phyloP scores from a whole-genome alignment of 2,888 invertebrate species.

The Eubasilissa splendida region DNA sequence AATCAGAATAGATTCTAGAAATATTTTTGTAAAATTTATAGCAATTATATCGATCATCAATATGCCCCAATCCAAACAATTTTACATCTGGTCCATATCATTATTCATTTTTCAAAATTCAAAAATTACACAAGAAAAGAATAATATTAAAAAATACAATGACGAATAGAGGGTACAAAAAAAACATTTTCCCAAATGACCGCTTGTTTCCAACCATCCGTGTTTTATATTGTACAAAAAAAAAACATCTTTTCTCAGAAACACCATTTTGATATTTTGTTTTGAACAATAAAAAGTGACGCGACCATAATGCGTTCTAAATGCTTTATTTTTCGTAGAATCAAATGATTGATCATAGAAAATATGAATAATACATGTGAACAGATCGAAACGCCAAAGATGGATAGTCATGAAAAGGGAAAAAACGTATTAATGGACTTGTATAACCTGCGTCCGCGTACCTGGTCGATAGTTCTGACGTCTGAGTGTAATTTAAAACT shows the following conservation, averaged over 20 bases:
- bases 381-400: neutral
- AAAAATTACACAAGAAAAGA: too few relatives aligned
- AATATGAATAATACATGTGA: conserved; percentile 36
- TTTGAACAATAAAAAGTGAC: conserved; percentile 8
- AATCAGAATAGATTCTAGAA: too few relatives aligned
- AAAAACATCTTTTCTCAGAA: conserved; percentile 14
- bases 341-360: conserved; percentile 40
- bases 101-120: too few relatives aligned
- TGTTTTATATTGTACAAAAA: neutral
- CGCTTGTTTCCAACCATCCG: conserved; percentile 8
- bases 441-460: neutral
- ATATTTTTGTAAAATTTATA: too few relatives aligned
- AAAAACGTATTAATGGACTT: too few relatives aligned
- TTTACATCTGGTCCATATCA: too few relatives aligned
- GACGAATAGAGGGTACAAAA: too few relatives aligned
- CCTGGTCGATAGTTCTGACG: neutral
- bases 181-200: neutral
- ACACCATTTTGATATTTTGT: conserved; percentile 10
- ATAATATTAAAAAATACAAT: too few relatives aligned
- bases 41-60: too few relatives aligned
- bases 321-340: conserved; percentile 34
- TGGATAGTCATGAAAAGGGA: neutral
- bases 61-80: too few relatives aligned
- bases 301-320: conserved; percentile 7
- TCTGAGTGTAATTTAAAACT: too few relatives aligned